Percentiles rank a stretch among this genome's conserved stretches.
These are phyloP conservation scores for Zhuqinia jingwanae DNA, from an alignment of 2,888 invertebrate species.

Conservation along the genomic window DNA sequence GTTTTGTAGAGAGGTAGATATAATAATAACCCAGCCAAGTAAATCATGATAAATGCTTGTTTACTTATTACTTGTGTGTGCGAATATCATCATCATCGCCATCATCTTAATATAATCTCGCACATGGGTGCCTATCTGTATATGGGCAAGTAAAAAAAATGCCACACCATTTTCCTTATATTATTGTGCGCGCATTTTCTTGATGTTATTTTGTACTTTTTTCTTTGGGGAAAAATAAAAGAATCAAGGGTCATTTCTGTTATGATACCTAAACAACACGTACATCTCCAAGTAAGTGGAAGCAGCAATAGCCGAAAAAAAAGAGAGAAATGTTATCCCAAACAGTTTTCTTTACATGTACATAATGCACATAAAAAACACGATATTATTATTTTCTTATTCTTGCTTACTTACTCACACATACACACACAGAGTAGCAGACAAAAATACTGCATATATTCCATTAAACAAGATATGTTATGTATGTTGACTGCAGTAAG, in stretches of 20 bases:
- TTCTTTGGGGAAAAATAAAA: slow-evolving; percentile 62
- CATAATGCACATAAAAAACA: slow-evolving; percentile 27
- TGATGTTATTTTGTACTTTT: slow-evolving; percentile 8
- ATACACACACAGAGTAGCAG: too few species aligned
- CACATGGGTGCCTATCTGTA: too few species aligned
- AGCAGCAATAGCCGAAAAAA: slow-evolving; percentile 25
- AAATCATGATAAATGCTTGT: slow-evolving; percentile 78
- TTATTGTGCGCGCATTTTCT: slow-evolving; percentile 62
- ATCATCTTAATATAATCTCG: slow-evolving; percentile 55
- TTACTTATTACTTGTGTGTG: slow-evolving; percentile 27
- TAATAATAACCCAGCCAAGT: slow-evolving; percentile 75
- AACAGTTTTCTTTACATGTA: slow-evolving; percentile 38
- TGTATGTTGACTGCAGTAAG: too few species aligned
- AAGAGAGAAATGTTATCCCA: slow-evolving; percentile 31
- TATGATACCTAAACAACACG: background rate
- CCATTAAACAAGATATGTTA: slow-evolving; percentile 10
- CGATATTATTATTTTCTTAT: slow-evolving; percentile 25
- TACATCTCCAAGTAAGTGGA: background rate
- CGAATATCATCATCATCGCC: slow-evolving; percentile 59
- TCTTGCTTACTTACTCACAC: background rate
- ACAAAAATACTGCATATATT: slow-evolving; percentile 3
- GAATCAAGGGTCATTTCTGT: slow-evolving; percentile 55
- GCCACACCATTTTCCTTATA: slow-evolving; percentile 55
- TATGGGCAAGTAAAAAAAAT: slow-evolving; percentile 45
- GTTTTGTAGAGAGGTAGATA: slow-evolving; percentile 48